phyloP scores from a whole-genome alignment of 1,140 invertebrate species.

The Megalopta genalis region DNA sequence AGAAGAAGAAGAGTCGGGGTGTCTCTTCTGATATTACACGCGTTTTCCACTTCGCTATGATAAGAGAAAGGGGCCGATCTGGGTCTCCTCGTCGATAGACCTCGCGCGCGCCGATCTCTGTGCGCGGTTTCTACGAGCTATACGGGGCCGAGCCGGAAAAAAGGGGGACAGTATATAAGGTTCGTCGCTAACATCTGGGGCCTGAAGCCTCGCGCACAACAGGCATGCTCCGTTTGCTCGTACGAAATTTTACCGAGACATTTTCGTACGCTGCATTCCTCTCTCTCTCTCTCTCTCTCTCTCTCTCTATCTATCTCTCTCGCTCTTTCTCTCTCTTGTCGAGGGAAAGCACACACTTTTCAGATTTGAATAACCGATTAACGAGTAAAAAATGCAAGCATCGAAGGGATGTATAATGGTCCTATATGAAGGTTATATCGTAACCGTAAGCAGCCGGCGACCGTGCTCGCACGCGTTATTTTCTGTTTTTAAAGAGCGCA shows the following conservation, averaged over 20 bases:
- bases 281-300: too few species aligned
- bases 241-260: background rate
- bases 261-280: background rate
- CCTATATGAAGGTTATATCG: too few species aligned
- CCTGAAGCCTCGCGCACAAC: slow-evolving; percentile 53
- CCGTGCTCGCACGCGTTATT: background rate
- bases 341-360: background rate
- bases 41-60: slow-evolving; percentile 22
- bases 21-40: background rate
- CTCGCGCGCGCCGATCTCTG: slow-evolving; percentile 37
- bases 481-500: slow-evolving; percentile 12
- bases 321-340: too few species aligned
- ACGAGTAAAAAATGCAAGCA: background rate
- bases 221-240: slow-evolving; percentile 25
- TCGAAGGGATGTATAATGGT: background rate
- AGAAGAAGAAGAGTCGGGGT: too few species aligned
- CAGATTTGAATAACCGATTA: background rate
- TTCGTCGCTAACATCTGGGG: slow-evolving; percentile 53
- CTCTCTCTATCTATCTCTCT: too few species aligned
- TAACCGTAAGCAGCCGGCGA: too few species aligned
- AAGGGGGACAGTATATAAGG: slow-evolving; percentile 34
- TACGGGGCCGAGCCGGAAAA: slow-evolving; percentile 38
- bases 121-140: slow-evolving; percentile 41
- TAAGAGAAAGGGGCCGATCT: slow-evolving; percentile 24
- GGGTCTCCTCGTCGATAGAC: slow-evolving; percentile 15